A percentile compares a stretch with the other conserved stretches of the same genome.
These are phyloP conservation scores for Syndactyla subalaris DNA, from an alignment of 2,797 vertebrate genomes.

Conservation along the genomic window DNA sequence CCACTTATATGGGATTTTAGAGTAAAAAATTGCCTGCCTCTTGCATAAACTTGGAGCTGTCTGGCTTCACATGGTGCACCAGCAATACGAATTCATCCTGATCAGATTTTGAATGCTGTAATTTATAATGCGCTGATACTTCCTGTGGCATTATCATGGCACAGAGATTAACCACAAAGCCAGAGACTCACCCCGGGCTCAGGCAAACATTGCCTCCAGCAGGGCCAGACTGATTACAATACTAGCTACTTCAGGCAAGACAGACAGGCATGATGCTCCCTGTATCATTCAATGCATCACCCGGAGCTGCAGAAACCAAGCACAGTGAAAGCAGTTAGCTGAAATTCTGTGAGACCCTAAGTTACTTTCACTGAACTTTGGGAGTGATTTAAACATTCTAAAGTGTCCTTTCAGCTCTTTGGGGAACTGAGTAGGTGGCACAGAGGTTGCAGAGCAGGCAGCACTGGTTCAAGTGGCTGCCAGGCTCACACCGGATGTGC, in stretches of 20 bases:
- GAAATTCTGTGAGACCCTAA: not conserved
- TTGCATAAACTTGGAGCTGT: not conserved
- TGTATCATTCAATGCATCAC: not conserved
- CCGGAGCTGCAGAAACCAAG: not conserved
- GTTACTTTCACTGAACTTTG: not conserved
- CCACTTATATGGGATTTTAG: not conserved
- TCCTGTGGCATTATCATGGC: not conserved
- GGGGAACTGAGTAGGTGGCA: not conserved
- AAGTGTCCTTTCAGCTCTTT: not conserved
- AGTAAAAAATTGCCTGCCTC: not conserved
- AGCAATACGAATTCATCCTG: not conserved
- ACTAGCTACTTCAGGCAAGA: not conserved
- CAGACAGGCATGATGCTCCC: not conserved
- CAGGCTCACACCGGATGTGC: not conserved
- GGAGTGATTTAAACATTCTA: not conserved
- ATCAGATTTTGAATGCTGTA: not conserved
- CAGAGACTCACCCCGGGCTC: not conserved
- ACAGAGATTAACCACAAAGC: not conserved
- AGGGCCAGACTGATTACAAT: not conserved
- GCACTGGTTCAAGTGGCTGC: accelerated
- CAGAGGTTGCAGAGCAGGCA: not conserved
- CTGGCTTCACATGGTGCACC: not conserved
- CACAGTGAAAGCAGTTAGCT: not conserved
- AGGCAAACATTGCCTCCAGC: not conserved
- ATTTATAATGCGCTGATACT: not conserved